phyloP scores from a whole-genome alignment of 2,113 vertebrate species.

The Meriones unguiculatus region DNA sequence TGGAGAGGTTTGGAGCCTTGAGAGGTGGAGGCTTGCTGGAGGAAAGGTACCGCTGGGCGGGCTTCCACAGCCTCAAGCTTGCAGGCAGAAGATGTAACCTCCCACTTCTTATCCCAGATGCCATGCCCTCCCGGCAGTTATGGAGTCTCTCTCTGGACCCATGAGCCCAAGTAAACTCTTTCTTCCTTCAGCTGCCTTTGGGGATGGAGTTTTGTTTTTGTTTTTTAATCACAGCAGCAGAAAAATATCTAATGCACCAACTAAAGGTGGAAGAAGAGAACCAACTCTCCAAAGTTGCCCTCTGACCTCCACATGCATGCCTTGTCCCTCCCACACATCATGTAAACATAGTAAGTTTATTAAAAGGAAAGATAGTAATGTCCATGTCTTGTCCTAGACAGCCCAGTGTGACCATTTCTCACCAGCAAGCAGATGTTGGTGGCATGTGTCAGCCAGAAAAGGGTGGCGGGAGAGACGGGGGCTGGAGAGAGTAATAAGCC shows the following conservation, averaged over 20 bases:
- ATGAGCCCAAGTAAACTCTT: not conserved
- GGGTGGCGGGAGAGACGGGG: not conserved
- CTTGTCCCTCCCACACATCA: not conserved
- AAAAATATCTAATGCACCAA: not conserved
- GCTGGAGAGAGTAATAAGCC: not conserved
- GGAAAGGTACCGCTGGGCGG: not conserved
- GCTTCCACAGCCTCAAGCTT: not conserved
- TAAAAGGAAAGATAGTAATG: not conserved
- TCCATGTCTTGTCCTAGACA: not conserved
- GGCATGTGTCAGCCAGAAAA: not conserved
- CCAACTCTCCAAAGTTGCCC: not conserved
- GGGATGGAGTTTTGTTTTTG: not conserved
- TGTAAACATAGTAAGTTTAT: not conserved
- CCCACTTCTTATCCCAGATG: not conserved
- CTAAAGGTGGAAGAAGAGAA: not conserved
- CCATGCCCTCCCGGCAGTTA: too few relatives aligned
- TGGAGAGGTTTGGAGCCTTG: not conserved
- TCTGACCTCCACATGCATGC: not conserved
- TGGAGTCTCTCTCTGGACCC: not conserved
- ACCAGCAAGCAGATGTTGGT: not conserved
- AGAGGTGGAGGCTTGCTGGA: not conserved
- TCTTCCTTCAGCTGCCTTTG: not conserved
- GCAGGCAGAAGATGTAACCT: not conserved
- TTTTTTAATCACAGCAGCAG: not conserved
- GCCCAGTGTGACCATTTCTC: not conserved